phyloP scores from a whole-genome alignment of 2,888 invertebrate species.

The Philonicus albiceps region DNA sequence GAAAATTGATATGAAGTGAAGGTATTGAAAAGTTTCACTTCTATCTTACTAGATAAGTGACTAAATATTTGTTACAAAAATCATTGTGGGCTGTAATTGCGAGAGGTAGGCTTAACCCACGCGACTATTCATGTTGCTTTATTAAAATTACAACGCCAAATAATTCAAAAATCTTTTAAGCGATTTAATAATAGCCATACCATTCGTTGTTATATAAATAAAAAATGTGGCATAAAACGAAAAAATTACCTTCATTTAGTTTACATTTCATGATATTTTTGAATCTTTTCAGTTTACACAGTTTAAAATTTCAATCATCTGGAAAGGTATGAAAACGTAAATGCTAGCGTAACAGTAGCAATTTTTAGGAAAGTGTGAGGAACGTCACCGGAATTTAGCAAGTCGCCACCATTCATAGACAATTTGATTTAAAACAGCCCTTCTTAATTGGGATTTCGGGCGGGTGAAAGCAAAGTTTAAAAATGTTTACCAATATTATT shows the following conservation, averaged over 20 bases:
- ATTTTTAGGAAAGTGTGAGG: neutral
- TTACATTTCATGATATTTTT: neutral
- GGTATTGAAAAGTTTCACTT: neutral
- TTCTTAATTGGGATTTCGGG: neutral
- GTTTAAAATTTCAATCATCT: slow-evolving; percentile 17
- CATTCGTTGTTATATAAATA: neutral
- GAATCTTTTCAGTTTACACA: neutral
- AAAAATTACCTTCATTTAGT: neutral
- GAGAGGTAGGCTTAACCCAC: neutral
- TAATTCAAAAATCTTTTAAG: neutral
- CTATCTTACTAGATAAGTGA: neutral
- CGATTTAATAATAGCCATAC: neutral
- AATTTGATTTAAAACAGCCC: neutral
- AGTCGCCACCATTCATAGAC: neutral
- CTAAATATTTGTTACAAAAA: neutral
- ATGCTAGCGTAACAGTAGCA: neutral
- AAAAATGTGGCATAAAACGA: neutral
- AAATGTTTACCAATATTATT: neutral
- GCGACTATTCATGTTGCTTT: neutral
- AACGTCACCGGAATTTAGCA: neutral
- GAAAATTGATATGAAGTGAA: neutral
- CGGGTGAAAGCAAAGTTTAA: neutral
- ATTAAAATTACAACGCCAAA: neutral
- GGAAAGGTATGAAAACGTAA: slow-evolving; percentile 25
- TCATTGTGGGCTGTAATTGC: neutral